A percentile compares a stretch with the other conserved stretches of the same genome.
Evolutionary conservation across 2,888 invertebrate genomes (phyloP).

Genomic region (Trichopria drosophilae): DNA sequence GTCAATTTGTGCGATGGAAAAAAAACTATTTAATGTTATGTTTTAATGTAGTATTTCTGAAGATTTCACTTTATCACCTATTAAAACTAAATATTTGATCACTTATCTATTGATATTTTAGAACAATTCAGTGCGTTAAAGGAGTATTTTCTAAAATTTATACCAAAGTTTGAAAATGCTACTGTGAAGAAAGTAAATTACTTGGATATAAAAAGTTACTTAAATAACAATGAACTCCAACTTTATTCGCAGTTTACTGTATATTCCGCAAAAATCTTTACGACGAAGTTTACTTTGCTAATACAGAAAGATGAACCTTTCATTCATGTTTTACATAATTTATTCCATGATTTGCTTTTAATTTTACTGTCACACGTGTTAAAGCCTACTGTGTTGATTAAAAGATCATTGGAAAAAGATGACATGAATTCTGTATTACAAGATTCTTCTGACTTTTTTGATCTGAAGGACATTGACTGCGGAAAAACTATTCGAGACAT

Average conservation of each 20-base stretch:
- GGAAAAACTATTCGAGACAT: slow-evolving; percentile 4
- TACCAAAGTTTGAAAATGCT: slow-evolving; percentile 10
- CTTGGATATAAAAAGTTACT: slow-evolving; percentile 12
- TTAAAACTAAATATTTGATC: slow-evolving; percentile 15
- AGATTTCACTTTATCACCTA: slow-evolving; percentile 10
- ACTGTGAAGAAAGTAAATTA: slow-evolving; percentile 11
- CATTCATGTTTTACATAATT: slow-evolving; percentile 31
- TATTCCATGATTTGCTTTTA: neutral
- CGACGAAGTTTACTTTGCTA: too few relatives aligned
- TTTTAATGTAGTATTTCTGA: slow-evolving; percentile 10
- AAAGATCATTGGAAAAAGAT: neutral
- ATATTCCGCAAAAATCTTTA: too few relatives aligned
- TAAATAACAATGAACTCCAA: slow-evolving; percentile 8
- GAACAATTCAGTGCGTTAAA: slow-evolving; percentile 22
- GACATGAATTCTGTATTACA: neutral
- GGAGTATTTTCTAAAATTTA: slow-evolving; percentile 16
- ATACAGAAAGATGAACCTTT: slow-evolving; percentile 32
- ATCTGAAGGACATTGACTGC: slow-evolving; percentile 2
- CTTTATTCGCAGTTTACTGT: neutral
- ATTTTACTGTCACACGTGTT: neutral
- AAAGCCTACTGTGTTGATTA: neutral
- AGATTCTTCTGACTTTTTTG: neutral
- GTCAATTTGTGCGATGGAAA: slow-evolving; percentile 13
- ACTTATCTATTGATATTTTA: slow-evolving; percentile 17
- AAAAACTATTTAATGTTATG: too few relatives aligned